Percentiles rank a stretch among this genome's conserved stretches.
Evolutionary conservation across 1,140 invertebrate genomes (phyloP).

Genomic region (Hycleus cichorii): DNA sequence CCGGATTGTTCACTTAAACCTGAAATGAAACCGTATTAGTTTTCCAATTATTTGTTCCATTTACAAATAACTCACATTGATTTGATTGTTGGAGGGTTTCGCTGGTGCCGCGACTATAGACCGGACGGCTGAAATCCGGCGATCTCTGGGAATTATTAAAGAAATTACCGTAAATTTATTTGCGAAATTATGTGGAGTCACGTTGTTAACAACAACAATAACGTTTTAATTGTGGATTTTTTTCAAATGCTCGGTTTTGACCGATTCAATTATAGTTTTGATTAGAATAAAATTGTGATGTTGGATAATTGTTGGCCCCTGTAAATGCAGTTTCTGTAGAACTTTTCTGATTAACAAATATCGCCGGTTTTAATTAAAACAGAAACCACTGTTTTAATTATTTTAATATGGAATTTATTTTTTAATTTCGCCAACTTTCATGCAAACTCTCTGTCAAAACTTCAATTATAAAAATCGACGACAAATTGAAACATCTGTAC

Average conservation of each 20-base stretch:
- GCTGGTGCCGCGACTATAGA: conserved; percentile 3
- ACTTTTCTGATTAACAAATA: not conserved
- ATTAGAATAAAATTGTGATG: not conserved
- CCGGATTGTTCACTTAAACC: conserved; percentile 13
- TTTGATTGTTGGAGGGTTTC: conserved; percentile 5
- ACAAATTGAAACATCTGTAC: too few relatives aligned
- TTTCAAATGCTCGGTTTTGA: not conserved
- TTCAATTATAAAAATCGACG: too few relatives aligned
- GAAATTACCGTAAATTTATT: not conserved
- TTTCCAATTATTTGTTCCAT: not conserved
- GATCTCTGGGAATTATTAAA: conserved; percentile 17
- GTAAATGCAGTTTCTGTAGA: not conserved
- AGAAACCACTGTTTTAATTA: too few relatives aligned
- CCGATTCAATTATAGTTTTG: too few relatives aligned
- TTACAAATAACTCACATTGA: conserved; percentile 10
- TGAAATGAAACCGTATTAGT: not conserved
- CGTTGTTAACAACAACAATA: not conserved
- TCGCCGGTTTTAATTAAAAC: too few relatives aligned
- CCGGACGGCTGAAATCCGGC: conserved; percentile 14
- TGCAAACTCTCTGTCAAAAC: too few relatives aligned
- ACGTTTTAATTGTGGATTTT: not conserved
- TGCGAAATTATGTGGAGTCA: not conserved
- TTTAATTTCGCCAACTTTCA: too few relatives aligned
- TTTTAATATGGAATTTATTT: too few relatives aligned
- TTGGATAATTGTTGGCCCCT: not conserved